A percentile compares a stretch with the other conserved stretches of the same genome.
These are phyloP conservation scores for Scaptomyza tumidula DNA, from an alignment of 2,888 invertebrate species.

Conservation along the genomic window DNA sequence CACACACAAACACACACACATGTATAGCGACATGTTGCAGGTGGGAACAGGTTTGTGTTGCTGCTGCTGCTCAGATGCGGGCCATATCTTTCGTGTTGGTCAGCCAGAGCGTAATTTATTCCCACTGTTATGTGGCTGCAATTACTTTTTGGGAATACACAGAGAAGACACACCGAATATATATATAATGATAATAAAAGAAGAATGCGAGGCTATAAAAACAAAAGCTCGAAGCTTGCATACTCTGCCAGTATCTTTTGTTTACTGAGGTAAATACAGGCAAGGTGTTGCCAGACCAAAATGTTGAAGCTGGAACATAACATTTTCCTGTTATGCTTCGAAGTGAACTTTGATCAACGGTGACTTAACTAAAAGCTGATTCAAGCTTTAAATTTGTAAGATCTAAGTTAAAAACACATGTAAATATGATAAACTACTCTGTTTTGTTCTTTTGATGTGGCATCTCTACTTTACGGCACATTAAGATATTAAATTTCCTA, in stretches of 20 bases:
- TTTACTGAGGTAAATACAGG: background rate
- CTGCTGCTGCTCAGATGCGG: conserved; percentile 63
- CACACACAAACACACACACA: conserved; percentile 39
- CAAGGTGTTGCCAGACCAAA: background rate
- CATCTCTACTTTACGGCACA: conserved; percentile 17
- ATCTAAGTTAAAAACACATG: too few relatives aligned
- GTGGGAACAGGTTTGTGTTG: conserved; percentile 74
- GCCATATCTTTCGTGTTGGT: conserved; percentile 65
- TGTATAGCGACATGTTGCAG: conserved; percentile 64
- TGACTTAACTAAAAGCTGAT: too few relatives aligned
- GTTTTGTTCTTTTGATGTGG: conserved; percentile 10
- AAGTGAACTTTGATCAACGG: background rate
- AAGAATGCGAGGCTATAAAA: conserved; percentile 19
- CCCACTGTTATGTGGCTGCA: conserved; percentile 70
- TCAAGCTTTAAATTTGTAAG: too few relatives aligned
- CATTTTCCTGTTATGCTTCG: background rate
- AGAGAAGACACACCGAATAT: conserved; percentile 31
- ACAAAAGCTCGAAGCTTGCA: conserved; percentile 38
- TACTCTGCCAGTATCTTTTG: conserved; percentile 10
- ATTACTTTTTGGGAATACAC: conserved; percentile 63
- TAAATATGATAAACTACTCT: background rate
- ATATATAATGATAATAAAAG: conserved; percentile 1
- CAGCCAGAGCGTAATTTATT: conserved; percentile 73
- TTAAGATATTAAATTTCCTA: conserved; percentile 23
- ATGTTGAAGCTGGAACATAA: background rate